A percentile compares a stretch with the other conserved stretches of the same genome.
These are phyloP conservation scores for Uria aalge DNA, from an alignment of 2,113 vertebrate species.

Conservation along the genomic window DNA sequence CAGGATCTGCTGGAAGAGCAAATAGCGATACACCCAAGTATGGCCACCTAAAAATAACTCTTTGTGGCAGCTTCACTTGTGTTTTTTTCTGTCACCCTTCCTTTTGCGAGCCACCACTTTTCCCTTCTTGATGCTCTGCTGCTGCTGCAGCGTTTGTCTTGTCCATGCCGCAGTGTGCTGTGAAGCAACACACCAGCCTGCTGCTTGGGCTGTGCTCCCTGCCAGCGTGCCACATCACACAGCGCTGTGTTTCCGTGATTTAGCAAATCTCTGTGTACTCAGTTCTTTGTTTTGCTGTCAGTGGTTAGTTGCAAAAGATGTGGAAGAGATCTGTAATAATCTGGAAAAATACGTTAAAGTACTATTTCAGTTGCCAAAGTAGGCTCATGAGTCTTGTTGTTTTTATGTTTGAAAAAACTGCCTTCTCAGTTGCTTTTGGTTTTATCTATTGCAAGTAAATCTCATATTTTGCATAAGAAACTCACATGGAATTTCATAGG, in stretches of 20 bases:
- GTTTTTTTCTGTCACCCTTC: not conserved
- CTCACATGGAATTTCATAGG: not conserved
- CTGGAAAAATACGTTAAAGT: not conserved
- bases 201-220: not conserved
- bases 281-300: not conserved
- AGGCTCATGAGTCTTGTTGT: not conserved
- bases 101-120: not conserved
- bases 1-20: not conserved
- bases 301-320: not conserved
- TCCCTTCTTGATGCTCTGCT: not conserved
- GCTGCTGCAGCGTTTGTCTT: not conserved
- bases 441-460: not conserved
- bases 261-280: not conserved
- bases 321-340: not conserved
- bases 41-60: not conserved
- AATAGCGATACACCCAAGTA: not conserved
- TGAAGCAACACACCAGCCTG: not conserved
- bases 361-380: not conserved
- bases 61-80: not conserved
- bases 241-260: not conserved
- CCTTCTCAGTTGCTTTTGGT: not conserved
- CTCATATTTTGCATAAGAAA: not conserved
- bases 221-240: not conserved
- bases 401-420: not conserved
- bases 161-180: accelerated